Evolutionary conservation across 64 coral and sea anemone genomes (phyloP).

Genomic region (Stichodactyla mertensii): DNA sequence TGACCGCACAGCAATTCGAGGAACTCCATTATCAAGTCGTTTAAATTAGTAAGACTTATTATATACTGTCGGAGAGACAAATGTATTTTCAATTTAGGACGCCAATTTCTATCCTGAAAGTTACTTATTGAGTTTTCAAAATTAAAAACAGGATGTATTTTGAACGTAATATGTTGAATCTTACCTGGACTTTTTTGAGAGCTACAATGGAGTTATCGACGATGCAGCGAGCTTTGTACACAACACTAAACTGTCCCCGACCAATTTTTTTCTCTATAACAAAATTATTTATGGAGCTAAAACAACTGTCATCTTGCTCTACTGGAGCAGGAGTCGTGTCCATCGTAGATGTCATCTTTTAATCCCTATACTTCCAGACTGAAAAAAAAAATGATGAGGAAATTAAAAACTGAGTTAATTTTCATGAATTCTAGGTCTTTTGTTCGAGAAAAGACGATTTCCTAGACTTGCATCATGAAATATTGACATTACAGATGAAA

Average conservation of each 20-base stretch:
- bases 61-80: neutral
- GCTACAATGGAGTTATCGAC: constrained; percentile 66
- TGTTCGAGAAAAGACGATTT: constrained; percentile 1
- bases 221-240: constrained; percentile 73
- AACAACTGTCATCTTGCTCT: constrained; percentile 4
- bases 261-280: constrained; percentile 95
- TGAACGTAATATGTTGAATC: neutral
- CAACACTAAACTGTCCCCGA: constrained; percentile 94
- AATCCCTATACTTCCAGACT: neutral
- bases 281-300: constrained; percentile 48
- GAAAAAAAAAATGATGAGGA: neutral
- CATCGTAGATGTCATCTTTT: constrained; percentile 4
- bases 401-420: neutral
- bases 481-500: neutral
- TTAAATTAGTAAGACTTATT: neutral
- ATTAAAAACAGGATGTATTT: neutral
- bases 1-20: neutral
- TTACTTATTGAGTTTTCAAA: neutral
- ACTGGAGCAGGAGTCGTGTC: constrained; percentile 12
- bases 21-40: neutral
- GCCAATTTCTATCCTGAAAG: neutral
- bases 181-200: constrained; percentile 97
- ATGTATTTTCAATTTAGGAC: neutral
- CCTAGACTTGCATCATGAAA: neutral
- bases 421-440: neutral